Percentiles rank a stretch among this genome's conserved stretches.
Evolutionary conservation across 2,888 invertebrate genomes (phyloP).

Genomic region (Macrosiphum euphorbiae): DNA sequence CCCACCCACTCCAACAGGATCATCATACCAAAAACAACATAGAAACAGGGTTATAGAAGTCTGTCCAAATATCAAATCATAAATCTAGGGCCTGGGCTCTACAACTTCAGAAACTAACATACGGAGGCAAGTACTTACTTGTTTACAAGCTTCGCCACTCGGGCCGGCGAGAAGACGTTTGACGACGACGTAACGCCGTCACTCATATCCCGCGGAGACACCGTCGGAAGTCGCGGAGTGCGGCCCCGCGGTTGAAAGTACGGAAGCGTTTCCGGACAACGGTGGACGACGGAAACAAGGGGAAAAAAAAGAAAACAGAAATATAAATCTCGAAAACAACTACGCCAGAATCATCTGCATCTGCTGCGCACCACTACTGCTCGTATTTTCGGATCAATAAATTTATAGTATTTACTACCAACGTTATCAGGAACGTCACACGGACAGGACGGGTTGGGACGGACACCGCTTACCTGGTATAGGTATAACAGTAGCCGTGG

Average conservation of each 20-base stretch:
- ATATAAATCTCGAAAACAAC: background rate
- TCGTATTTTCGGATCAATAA: conserved; percentile 57
- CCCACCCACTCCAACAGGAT: background rate
- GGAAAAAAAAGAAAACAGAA: background rate
- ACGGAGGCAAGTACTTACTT: background rate
- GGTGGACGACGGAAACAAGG: background rate
- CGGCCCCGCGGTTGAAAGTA: background rate
- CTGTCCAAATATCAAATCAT: background rate
- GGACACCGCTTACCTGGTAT: conserved; percentile 56
- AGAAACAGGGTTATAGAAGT: background rate
- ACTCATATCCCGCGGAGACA: background rate
- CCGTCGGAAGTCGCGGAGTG: conserved; percentile 8
- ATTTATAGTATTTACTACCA: conserved; percentile 20
- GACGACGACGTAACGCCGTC: background rate
- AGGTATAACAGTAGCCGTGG: background rate
- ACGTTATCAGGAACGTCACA: conserved; percentile 58
- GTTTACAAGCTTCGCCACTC: background rate
- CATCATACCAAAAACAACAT: background rate
- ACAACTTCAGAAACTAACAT: background rate
- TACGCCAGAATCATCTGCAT: background rate
- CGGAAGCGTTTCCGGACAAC: background rate
- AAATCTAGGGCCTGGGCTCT: background rate
- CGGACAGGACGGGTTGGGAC: background rate
- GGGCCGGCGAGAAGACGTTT: conserved; percentile 1
- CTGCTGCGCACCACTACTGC: background rate